Conservation (phyloP, 1,140 invertebrate genomes). For the Oryzaephilus surinamensis region DNA sequence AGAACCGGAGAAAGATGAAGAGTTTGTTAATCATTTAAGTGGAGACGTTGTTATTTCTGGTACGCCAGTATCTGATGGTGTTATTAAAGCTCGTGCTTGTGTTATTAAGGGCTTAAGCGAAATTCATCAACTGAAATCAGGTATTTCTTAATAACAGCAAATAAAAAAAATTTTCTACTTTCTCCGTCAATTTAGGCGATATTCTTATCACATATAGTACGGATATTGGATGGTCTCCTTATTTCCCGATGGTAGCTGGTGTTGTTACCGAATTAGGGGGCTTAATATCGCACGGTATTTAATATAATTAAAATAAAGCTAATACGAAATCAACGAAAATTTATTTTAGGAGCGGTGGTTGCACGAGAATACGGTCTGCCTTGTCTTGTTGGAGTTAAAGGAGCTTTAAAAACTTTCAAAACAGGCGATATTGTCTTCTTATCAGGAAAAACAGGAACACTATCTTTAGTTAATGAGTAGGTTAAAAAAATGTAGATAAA, state of each 20-base stretch:
- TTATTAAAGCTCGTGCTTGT: slow-evolving; percentile 53
- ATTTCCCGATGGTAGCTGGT: slow-evolving; percentile 69
- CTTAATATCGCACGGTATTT: slow-evolving; percentile 67
- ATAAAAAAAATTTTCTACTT: not conserved
- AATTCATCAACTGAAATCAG: slow-evolving; percentile 24
- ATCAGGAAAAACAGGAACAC: slow-evolving; percentile 32
- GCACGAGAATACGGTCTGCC: slow-evolving; percentile 78
- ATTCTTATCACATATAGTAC: slow-evolving; percentile 67
- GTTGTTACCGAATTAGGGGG: slow-evolving; percentile 79
- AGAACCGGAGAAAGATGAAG: slow-evolving; percentile 31
- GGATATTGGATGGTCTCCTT: slow-evolving; percentile 81
- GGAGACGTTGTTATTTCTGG: slow-evolving; percentile 42
- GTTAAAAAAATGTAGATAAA: too few species aligned
- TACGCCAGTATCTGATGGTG: slow-evolving; percentile 60
- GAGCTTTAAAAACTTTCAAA: slow-evolving; percentile 55
- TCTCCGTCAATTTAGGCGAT: slow-evolving; percentile 1
- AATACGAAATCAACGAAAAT: slow-evolving; percentile 1
- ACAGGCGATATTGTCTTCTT: slow-evolving; percentile 50
- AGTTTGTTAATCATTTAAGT: slow-evolving; percentile 3
- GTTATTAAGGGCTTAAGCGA: slow-evolving; percentile 48
- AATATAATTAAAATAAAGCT: not conserved
- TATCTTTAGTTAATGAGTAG: too few species aligned
- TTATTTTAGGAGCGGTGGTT: slow-evolving; percentile 64
- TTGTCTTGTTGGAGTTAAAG: slow-evolving; percentile 62
- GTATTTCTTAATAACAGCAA: slow-evolving; percentile 11